These are phyloP conservation scores for Halocynthia aurantium DNA, from an alignment of 23 tunicate species.

Conservation along the genomic window DNA sequence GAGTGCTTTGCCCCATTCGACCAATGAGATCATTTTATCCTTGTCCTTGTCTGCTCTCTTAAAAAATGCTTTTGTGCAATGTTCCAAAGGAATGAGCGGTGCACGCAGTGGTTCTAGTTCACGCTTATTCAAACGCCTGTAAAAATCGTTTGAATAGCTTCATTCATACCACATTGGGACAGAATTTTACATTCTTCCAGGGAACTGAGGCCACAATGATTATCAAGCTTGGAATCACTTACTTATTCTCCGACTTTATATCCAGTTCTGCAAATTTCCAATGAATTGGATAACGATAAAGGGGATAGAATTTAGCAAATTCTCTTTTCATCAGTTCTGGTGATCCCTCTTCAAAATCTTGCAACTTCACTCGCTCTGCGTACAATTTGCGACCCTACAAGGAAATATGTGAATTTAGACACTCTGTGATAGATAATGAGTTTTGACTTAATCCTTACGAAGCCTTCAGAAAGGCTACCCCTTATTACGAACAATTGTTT, in stretches of 20 bases:
- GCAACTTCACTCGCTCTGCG: constrained; percentile 19
- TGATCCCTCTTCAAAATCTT: constrained; percentile 24
- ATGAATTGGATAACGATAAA: constrained; percentile 33
- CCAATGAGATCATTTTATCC: constrained; percentile 26
- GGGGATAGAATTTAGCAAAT: constrained; percentile 12
- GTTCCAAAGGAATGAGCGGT: constrained; percentile 45
- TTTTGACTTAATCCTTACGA: too few species aligned
- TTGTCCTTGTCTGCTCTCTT: constrained; percentile 26
- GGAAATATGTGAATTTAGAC: neutral
- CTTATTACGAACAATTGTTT: too few species aligned
- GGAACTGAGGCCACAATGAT: neutral
- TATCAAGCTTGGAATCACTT: neutral
- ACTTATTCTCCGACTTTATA: constrained; percentile 25
- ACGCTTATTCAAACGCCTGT: constrained; percentile 20
- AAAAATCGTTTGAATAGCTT: neutral
- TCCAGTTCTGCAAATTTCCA: constrained; percentile 43
- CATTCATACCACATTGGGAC: neutral
- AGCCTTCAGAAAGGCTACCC: too few species aligned
- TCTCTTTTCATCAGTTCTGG: constrained; percentile 8
- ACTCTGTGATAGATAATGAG: too few species aligned
- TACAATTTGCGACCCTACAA: constrained; percentile 38
- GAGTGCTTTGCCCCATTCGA: constrained; percentile 42
- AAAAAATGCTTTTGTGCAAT: constrained; percentile 34
- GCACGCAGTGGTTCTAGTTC: constrained; percentile 45
- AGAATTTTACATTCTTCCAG: neutral